phyloP scores from a whole-genome alignment of 2,888 invertebrate genomes.

The Liodrosophila aerea region DNA sequence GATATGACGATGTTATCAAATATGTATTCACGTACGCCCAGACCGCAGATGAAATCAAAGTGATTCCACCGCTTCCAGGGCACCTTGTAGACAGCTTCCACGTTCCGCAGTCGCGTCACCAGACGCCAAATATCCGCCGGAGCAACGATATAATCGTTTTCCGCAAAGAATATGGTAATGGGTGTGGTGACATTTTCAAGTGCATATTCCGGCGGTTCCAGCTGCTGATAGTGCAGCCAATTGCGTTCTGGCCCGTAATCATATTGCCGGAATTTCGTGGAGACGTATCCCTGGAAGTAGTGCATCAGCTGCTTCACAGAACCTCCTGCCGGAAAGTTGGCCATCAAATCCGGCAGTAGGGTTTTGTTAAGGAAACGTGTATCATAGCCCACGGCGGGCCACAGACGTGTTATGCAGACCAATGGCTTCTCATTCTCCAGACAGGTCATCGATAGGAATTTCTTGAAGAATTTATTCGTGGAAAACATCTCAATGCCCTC shows the following conservation, averaged over 20 bases:
- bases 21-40: conserved; percentile 79
- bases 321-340: conserved; percentile 80
- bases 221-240: conserved; percentile 73
- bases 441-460: conserved; percentile 79
- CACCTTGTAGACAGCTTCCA: conserved; percentile 77
- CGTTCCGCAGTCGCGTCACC: conserved; percentile 70
- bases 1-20: conserved; percentile 79
- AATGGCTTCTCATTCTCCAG: conserved; percentile 76
- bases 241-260: conserved; percentile 80
- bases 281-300: conserved; percentile 81
- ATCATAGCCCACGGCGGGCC: conserved; percentile 81
- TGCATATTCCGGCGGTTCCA: conserved; percentile 79
- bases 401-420: conserved; percentile 79
- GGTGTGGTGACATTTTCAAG: conserved; percentile 77
- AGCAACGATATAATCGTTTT: conserved; percentile 81
- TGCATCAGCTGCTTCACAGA: conserved; percentile 81
- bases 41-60: conserved; percentile 80
- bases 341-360: conserved; percentile 78
- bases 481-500: conserved; percentile 81
- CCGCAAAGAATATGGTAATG: conserved; percentile 78
- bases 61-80: conserved; percentile 82
- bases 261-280: conserved; percentile 79
- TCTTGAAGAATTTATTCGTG: conserved; percentile 80
- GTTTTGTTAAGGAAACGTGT: conserved; percentile 79
- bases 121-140: conserved; percentile 79